Percentiles rank a stretch among this genome's conserved stretches.
Evolutionary conservation across 1,140 invertebrate species (phyloP).

Genomic region (Calosoma granatense): DNA sequence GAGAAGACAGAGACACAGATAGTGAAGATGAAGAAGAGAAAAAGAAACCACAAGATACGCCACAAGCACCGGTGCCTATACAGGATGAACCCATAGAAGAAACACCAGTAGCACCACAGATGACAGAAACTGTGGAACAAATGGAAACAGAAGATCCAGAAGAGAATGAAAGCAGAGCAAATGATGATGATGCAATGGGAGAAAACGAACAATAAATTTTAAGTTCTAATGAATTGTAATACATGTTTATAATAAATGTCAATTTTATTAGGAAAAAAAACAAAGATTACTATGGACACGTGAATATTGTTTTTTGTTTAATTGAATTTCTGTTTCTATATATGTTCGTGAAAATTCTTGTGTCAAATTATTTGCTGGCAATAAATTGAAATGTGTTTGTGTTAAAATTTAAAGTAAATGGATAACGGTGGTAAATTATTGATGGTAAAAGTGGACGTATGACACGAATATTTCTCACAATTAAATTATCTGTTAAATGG

Average conservation of each 20-base stretch:
- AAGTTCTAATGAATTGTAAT: background rate
- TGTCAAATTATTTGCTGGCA: background rate
- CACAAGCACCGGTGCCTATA: conserved; percentile 26
- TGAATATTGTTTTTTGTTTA: background rate
- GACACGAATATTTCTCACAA: too few species aligned
- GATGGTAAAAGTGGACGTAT: too few species aligned
- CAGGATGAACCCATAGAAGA: conserved; percentile 30
- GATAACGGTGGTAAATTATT: background rate
- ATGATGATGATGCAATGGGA: conserved; percentile 1
- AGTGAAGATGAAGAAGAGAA: conserved; percentile 32
- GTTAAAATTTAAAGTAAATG: background rate
- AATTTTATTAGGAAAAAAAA: background rate
- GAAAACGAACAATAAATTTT: background rate
- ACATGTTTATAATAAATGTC: background rate
- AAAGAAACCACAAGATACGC: conserved; percentile 6
- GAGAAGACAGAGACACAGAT: conserved; percentile 34
- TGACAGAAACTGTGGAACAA: background rate
- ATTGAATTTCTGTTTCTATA: too few species aligned
- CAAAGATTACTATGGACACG: background rate
- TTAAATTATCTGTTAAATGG: too few species aligned
- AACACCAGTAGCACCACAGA: conserved; percentile 1
- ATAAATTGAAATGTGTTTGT: background rate
- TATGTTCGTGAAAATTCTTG: background rate
- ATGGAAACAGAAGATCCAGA: background rate
- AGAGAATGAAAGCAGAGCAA: background rate